Conservation (phyloP, 2,888 invertebrate species). For the Agapetus fuscipes region DNA sequence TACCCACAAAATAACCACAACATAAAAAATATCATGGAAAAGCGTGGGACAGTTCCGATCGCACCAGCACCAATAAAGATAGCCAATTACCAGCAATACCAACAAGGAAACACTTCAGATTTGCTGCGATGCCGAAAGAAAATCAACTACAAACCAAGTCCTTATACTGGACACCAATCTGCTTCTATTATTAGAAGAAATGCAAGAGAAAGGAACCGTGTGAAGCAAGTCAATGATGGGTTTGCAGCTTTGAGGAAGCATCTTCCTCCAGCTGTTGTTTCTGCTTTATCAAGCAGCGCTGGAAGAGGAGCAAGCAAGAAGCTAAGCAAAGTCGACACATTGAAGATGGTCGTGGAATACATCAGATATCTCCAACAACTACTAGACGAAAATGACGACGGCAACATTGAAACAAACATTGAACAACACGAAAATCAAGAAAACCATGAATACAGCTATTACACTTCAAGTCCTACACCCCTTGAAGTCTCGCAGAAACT, state of each 20-base stretch:
- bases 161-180: conserved; percentile 59
- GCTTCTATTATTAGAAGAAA: conserved; percentile 85
- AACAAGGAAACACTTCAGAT: conserved; percentile 44
- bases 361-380: conserved; percentile 76
- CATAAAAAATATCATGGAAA: conserved; percentile 42
- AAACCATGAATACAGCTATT: conserved; percentile 28
- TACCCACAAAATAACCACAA: conserved; percentile 37
- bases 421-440: conserved; percentile 39
- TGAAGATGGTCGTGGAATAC: conserved; percentile 84
- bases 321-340: conserved; percentile 81
- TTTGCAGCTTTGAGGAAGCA: conserved; percentile 83
- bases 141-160: conserved; percentile 58
- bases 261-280: conserved; percentile 72
- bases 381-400: conserved; percentile 62
- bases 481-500: conserved; percentile 29
- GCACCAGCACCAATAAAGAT: conserved; percentile 50
- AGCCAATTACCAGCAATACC: conserved; percentile 30
- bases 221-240: conserved; percentile 91
- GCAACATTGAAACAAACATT: conserved; percentile 39
- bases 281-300: conserved; percentile 53
- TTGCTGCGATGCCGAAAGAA: conserved; percentile 59
- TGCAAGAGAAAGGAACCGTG: conserved; percentile 89
- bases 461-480: conserved; percentile 35
- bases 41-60: conserved; percentile 41
- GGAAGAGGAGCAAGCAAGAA: conserved; percentile 75